These are phyloP conservation scores for Agrochola litura DNA, from an alignment of 2,888 invertebrate genomes.

Conservation along the genomic window DNA sequence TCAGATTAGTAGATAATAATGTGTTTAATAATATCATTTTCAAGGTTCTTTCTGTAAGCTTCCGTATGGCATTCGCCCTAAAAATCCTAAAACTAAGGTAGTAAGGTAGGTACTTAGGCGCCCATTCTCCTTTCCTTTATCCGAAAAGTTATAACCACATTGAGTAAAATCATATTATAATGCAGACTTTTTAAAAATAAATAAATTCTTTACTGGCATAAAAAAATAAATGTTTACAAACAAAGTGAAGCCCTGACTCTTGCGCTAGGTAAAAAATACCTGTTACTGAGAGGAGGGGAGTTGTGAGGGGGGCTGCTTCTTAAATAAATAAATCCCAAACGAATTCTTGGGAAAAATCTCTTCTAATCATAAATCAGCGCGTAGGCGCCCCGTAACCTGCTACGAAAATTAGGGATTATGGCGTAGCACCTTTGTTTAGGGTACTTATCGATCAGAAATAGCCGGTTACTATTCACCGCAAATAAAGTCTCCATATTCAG, in stretches of 20 bases:
- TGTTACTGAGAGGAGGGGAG: too few relatives aligned
- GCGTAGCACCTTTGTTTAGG: slow-evolving; percentile 28
- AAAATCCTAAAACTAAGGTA: not conserved
- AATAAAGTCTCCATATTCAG: not conserved
- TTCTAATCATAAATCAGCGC: not conserved
- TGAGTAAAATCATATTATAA: not conserved
- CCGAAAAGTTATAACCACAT: not conserved
- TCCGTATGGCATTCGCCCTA: not conserved
- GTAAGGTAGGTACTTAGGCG: too few relatives aligned
- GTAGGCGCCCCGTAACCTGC: slow-evolving; percentile 39
- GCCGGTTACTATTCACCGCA: not conserved
- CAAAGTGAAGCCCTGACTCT: too few relatives aligned
- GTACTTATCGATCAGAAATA: not conserved
- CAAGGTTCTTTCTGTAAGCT: not conserved
- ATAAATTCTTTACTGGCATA: too few relatives aligned
- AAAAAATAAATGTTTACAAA: too few relatives aligned
- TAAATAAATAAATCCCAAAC: not conserved
- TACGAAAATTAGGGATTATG: slow-evolving; percentile 36
- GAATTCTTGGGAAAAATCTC: not conserved
- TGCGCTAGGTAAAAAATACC: too few relatives aligned
- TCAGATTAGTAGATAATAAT: not conserved
- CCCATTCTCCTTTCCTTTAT: too few relatives aligned
- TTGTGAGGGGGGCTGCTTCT: too few relatives aligned
- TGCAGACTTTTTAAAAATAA: not conserved
- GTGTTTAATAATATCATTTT: not conserved